Base-by-base conservation (phyloP, 2,113 vertebrate genomes). In the Odontesthes bonariensis region DNA sequence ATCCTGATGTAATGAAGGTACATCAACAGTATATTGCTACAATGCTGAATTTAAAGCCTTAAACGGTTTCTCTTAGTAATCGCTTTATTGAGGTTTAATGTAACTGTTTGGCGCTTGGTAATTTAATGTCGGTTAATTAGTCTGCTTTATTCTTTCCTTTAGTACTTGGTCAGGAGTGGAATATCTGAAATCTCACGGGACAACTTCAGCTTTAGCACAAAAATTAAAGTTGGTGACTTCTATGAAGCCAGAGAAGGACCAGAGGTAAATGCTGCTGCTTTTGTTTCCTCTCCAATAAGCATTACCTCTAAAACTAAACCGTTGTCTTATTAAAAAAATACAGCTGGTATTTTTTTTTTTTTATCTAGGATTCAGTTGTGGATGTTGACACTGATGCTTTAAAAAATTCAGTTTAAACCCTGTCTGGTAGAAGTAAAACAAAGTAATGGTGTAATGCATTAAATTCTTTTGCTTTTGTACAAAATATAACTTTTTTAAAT, bases 191-290 rank as follows among this genome's bases (percentile, higher is more conserved):
- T 99, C 95, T 95, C 97, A 90, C 96, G 96, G 88, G 96, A 97
- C 90, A 96, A 98, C 95, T 99, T 99, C 93, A 98, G 97, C 96
- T 98, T 99, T 93, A 98, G 96, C 94, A 94, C 96, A 95, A 99
- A 99, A 96, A 95, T 98, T 93, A 96, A 95, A 94, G 95, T 98
- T 93, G 97, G 97, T 91, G 95, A 97, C 95, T 98, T 99, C 95
- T 98, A 98, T 95, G 96, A 98, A 96, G 95, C 95, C 94, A 96
- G 96, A 96, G 96, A 97, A 93, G 96, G 96, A 96, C 96, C 95
- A 22, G 94, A 98, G 96, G 97, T 97, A 96, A 89, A 23, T 74
- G 44, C 33, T 73, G 32, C n/a, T 53, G 32, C 31, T 47, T 27
- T 27, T 27, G 27, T 27, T 38, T 3, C 1, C 6, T 47, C 42